Evolutionary conservation across 2,797 vertebrate species (phyloP).

Genomic region (Paguma larvata): DNA sequence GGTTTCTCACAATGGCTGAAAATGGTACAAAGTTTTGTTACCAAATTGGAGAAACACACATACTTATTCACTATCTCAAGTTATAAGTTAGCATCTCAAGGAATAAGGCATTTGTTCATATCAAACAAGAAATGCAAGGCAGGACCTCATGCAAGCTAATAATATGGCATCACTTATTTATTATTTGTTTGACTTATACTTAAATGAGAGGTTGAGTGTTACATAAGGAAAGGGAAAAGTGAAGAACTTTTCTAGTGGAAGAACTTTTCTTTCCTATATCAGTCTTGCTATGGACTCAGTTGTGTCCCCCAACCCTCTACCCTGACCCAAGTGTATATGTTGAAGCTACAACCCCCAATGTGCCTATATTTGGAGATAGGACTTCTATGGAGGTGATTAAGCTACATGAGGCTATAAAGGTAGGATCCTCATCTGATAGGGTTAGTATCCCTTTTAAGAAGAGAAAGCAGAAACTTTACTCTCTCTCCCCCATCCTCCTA

Average conservation of each 20-base stretch:
- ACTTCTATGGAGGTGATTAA: neutral
- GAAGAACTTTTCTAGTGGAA: neutral
- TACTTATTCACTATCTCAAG: neutral
- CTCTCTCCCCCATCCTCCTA: neutral
- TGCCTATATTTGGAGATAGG: neutral
- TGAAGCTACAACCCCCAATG: neutral
- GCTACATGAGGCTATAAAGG: neutral
- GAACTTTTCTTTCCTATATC: neutral
- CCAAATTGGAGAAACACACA: slow-evolving; percentile 9
- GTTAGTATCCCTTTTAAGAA: neutral
- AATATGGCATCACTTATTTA: neutral
- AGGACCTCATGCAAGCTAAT: neutral
- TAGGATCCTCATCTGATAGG: neutral
- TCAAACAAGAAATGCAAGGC: neutral
- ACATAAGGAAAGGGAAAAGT: neutral
- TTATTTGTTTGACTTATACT: neutral
- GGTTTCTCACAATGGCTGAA: slow-evolving; percentile 31
- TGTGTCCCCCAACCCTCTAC: neutral
- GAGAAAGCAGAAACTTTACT: neutral
- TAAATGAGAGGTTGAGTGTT: neutral
- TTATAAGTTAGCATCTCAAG: neutral
- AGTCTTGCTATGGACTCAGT: neutral
- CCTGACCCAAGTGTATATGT: neutral
- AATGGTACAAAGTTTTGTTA: neutral
- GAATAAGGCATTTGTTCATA: neutral